phyloP scores from a whole-genome alignment of 2,797 vertebrate genomes.

The Macropodus opercularis region DNA sequence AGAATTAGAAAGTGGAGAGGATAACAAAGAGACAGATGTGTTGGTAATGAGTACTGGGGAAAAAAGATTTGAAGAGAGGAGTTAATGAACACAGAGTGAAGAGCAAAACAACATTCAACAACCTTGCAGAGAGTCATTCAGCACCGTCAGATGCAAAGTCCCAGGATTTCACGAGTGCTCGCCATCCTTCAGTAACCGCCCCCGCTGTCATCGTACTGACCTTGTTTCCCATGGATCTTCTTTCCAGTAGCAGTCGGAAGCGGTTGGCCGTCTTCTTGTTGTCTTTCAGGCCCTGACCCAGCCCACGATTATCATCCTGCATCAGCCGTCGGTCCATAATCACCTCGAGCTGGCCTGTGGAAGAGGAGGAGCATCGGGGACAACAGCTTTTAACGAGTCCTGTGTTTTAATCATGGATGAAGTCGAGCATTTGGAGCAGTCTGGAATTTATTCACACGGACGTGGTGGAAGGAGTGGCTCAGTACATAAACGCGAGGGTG shows the following conservation, averaged over 20 bases:
- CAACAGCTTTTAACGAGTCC: constrained; percentile 20
- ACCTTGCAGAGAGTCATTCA: constrained; percentile 14
- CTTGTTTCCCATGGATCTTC: constrained; percentile 82
- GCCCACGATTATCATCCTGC: constrained; percentile 98
- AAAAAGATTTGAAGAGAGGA: constrained; percentile 17
- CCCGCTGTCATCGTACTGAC: constrained; percentile 69
- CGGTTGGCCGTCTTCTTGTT: constrained; percentile 92
- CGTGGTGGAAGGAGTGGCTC: constrained; percentile 40
- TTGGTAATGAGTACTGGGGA: constrained; percentile 34
- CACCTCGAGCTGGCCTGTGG: constrained; percentile 93
- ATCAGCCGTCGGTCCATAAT: constrained; percentile 96
- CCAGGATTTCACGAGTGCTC: not conserved
- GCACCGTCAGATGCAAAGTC: not conserved
- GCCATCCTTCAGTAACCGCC: not conserved
- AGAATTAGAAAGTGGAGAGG: constrained; percentile 47
- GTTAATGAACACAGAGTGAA: constrained; percentile 42
- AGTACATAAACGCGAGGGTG: constrained; percentile 13
- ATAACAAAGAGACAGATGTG: constrained; percentile 51
- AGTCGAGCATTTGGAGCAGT: constrained; percentile 21
- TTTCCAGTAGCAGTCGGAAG: constrained; percentile 94
- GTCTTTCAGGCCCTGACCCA: constrained; percentile 97
- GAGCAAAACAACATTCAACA: constrained; percentile 22
- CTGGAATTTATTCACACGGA: constrained; percentile 22
- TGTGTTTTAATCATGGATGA: constrained; percentile 14
- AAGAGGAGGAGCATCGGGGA: constrained; percentile 3